Evolutionary conservation across 2,113 vertebrate genomes (phyloP).

Genomic region (Micromys minutus): DNA sequence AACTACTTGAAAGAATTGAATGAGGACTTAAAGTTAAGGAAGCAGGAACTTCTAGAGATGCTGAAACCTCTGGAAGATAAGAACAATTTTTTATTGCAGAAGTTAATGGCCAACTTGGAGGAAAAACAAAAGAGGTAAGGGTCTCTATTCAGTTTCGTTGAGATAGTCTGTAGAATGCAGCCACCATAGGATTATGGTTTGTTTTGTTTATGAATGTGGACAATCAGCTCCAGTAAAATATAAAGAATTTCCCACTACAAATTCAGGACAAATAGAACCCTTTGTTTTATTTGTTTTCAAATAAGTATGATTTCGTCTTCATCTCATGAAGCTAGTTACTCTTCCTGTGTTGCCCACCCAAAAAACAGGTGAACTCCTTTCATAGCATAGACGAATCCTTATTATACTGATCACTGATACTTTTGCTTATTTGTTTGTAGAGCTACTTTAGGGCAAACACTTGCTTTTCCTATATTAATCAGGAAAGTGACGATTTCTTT

Average conservation of each 20-base stretch:
- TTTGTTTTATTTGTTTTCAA: conserved; percentile 36
- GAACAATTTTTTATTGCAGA: conserved; percentile 74
- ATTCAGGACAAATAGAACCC: not conserved
- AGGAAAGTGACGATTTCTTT: conserved; percentile 25
- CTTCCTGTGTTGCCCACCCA: not conserved
- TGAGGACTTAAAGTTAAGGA: conserved; percentile 76
- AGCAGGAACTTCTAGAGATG: conserved; percentile 73
- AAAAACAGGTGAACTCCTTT: conserved; percentile 23
- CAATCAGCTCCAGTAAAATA: not conserved
- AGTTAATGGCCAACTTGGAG: conserved; percentile 78
- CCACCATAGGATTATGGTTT: not conserved
- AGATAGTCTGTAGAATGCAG: not conserved
- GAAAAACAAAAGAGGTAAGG: conserved; percentile 80
- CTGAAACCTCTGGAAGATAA: conserved; percentile 73
- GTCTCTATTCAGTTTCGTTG: not conserved
- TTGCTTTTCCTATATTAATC: conserved; percentile 11
- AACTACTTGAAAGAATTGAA: conserved; percentile 78
- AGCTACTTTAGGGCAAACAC: conserved; percentile 46
- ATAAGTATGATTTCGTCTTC: conserved; percentile 14
- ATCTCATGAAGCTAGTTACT: not conserved
- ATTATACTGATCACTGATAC: conserved; percentile 21
- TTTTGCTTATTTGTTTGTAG: conserved; percentile 20
- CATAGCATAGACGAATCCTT: not conserved
- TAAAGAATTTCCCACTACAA: conserved; percentile 45
- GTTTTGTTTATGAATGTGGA: not conserved